Conservation (phyloP, 2,888 invertebrate genomes). For the Amblyjoppa proteus region DNA sequence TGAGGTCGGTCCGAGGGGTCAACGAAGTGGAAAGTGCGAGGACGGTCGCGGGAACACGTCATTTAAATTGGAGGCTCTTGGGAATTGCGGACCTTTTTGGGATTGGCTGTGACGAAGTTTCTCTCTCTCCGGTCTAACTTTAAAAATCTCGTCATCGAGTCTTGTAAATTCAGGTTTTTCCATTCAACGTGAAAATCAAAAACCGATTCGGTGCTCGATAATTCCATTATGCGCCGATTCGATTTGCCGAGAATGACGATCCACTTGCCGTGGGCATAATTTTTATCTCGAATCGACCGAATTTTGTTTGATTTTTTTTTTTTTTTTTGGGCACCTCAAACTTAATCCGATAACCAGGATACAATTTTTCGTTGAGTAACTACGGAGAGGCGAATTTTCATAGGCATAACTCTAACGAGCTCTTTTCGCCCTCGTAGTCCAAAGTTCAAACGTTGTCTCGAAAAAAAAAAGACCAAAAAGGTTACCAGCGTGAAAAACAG, state of each 20-base stretch:
- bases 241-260: too few species aligned
- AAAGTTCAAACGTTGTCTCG: not conserved
- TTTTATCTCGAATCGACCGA: not conserved
- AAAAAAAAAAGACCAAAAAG: not conserved
- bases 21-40: not conserved
- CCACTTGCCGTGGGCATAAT: too few species aligned
- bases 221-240: too few species aligned
- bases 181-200: too few species aligned
- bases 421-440: not conserved
- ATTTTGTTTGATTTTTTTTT: not conserved
- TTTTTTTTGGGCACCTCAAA: not conserved
- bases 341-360: too few species aligned
- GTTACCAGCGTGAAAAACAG: conserved; percentile 2
- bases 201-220: too few species aligned
- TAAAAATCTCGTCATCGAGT: too few species aligned
- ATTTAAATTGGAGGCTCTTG: not conserved
- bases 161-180: too few species aligned
- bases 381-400: too few species aligned
- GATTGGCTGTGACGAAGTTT: not conserved
- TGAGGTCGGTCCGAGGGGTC: not conserved
- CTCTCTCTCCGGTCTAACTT: not conserved
- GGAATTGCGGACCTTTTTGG: not conserved
- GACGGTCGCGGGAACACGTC: too few species aligned
- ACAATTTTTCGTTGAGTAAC: too few species aligned
- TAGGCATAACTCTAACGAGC: not conserved